Conservation (phyloP, 2,888 invertebrate species). For the Yponomeuta malinellus region DNA sequence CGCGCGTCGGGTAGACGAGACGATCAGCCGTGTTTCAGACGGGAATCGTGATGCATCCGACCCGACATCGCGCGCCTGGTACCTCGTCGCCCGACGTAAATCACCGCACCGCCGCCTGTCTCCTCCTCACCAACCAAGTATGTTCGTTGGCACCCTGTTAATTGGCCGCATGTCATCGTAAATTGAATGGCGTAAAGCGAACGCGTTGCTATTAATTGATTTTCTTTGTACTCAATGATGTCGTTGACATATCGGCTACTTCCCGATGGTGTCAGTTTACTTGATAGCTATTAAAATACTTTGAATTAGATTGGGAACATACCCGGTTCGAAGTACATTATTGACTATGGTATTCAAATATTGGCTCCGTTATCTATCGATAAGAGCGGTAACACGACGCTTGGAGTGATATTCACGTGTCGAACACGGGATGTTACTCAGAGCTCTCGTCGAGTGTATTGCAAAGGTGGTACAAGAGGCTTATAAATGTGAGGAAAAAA, state of each 20-base stretch:
- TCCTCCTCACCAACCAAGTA: not conserved
- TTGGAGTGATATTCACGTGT: conserved; percentile 22
- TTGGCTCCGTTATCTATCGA: conserved; percentile 41
- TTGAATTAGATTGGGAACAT: not conserved
- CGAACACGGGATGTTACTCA: conserved; percentile 15
- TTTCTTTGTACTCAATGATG: not conserved
- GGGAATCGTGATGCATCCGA: conserved; percentile 26
- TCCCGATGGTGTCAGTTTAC: not conserved
- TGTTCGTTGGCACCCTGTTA: conserved; percentile 19
- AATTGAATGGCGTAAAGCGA: conserved; percentile 5
- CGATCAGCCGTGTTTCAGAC: not conserved
- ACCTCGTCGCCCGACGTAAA: conserved; percentile 41
- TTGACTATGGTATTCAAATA: conserved; percentile 46
- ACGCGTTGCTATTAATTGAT: not conserved
- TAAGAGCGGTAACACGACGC: conserved; percentile 52
- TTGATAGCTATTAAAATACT: not conserved
- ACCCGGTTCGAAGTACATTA: not conserved
- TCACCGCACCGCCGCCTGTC: not conserved
- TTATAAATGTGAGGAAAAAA: not conserved
- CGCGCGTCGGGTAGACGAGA: conserved; percentile 37
- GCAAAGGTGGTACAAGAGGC: not conserved
- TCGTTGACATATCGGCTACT: not conserved
- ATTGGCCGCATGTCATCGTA: conserved; percentile 21
- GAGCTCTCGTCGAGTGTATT: not conserved
- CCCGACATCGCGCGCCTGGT: conserved; percentile 55